These are phyloP conservation scores for Chalcis sispes DNA, from an alignment of 2,888 invertebrate genomes.

Conservation along the genomic window DNA sequence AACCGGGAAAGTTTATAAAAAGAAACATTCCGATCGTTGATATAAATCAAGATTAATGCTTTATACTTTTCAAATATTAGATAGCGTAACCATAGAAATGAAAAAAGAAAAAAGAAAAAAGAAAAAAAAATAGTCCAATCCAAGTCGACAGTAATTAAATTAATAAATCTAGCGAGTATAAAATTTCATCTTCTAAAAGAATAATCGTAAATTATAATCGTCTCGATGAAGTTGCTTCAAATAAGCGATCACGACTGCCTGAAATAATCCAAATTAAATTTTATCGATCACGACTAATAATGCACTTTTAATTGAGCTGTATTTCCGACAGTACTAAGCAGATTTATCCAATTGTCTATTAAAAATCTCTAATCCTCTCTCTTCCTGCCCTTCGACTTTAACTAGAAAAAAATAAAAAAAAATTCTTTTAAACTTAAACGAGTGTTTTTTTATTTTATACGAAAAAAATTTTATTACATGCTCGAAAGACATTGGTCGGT, in stretches of 20 bases:
- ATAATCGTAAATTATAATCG: no score
- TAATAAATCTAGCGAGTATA: background rate
- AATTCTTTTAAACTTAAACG: no score
- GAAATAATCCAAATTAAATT: background rate
- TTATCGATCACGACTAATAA: conserved; percentile 6
- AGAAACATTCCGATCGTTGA: conserved; percentile 21
- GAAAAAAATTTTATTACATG: no score
- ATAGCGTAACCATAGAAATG: no score
- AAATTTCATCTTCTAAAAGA: no score
- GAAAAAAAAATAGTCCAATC: no score
- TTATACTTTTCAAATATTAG: background rate
- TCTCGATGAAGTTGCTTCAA: no score
- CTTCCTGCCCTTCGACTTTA: no score
- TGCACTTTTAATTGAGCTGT: background rate
- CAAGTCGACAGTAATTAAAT: background rate
- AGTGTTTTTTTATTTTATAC: no score
- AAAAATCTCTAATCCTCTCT: no score
- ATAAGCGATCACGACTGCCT: background rate
- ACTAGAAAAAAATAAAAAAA: no score
- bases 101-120: no score
- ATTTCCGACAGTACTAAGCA: background rate
- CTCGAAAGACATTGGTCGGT: background rate
- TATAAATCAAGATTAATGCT: conserved; percentile 25
- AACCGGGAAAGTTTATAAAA: conserved; percentile 51
- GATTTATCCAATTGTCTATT: conserved; percentile 28